Base-by-base conservation (phyloP, 2,113 vertebrate genomes). In the Sebastes fasciatus region DNA sequence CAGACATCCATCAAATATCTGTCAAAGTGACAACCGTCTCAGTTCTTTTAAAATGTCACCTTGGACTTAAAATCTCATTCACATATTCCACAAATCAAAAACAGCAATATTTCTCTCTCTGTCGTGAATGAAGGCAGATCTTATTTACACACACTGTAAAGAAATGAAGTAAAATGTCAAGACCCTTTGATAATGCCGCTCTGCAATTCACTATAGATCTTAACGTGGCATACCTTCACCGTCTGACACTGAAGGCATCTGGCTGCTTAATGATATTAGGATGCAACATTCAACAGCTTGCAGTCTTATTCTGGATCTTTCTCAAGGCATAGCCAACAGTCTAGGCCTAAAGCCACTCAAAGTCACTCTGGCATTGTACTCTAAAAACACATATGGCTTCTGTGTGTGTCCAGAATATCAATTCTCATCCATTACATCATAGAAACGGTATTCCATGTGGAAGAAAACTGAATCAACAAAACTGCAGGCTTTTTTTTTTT, bases 271-370 rank as follows among this genome's bases (percentile, higher is more conserved):
- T 81, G 55, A 82, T 82, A 87, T 65, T 34, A 82, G 51, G 64
- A 74, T 77, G 82, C 79, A 88, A 84, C 82, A 84, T 91, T 87
- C 90, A 92, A 92, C 91, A 90, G 88, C 83, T 90, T 88, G 75
- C 58, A 64, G 70, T 79, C 71, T 55, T 66, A 58, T 86, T 86
- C 82, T 84, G 76, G 80, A 80, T 84, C 57, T 49, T 89, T 88
- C 79, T 89, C 83, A 12, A 55, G 58, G 45, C 69, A 74, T 34
- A 69, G 73, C 58, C 79, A 74, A 67, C 55, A 86, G 63, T 57
- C 64, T 48, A 77, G 82, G 80, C 84, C 86, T 85, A 40, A 26
- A 84, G 52, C 79, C 58, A 76, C 70, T 63, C 51, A 83, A 84
- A 86, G 76, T 68, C 83, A 76, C 61, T 67, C 86, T 68, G 58